Conservation (phyloP, 2,888 invertebrate species). For the Alsophila aescularia region DNA sequence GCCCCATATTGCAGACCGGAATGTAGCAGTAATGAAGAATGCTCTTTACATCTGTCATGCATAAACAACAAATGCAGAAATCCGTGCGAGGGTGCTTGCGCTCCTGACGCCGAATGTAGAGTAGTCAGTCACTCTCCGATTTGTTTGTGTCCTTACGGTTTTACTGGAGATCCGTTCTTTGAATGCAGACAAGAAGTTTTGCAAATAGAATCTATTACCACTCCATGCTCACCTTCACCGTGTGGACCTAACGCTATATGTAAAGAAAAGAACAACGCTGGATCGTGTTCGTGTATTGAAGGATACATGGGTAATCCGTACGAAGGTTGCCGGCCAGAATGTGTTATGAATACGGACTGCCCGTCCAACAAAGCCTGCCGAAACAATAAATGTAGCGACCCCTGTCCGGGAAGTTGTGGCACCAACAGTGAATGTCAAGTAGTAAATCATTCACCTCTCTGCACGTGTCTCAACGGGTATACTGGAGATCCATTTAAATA, state of each 20-base stretch:
- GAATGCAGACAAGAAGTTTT: constrained; percentile 80
- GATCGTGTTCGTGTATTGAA: constrained; percentile 88
- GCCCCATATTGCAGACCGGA: constrained; percentile 92
- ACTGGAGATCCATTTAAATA: constrained; percentile 90
- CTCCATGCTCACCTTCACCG: constrained; percentile 86
- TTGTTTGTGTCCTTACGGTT: constrained; percentile 88
- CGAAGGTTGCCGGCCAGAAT: constrained; percentile 90
- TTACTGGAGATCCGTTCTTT: constrained; percentile 90
- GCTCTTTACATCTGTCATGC: constrained; percentile 87
- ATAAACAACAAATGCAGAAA: constrained; percentile 90
- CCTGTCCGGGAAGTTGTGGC: constrained; percentile 92
- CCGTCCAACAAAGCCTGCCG: constrained; percentile 88
- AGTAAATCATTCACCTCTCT: constrained; percentile 87
- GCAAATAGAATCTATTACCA: constrained; percentile 63
- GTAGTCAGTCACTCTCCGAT: constrained; percentile 91
- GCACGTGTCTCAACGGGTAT: constrained; percentile 87
- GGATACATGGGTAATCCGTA: constrained; percentile 92
- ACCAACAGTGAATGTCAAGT: constrained; percentile 90
- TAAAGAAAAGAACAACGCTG: constrained; percentile 84
- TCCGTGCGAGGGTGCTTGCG: constrained; percentile 90
- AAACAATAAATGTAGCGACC: constrained; percentile 89
- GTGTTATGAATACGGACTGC: constrained; percentile 89
- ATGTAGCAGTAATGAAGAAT: constrained; percentile 91
- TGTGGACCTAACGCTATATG: constrained; percentile 88
- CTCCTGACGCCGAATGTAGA: constrained; percentile 89